Percentiles rank a stretch among this genome's conserved stretches.
phyloP scores from a whole-genome alignment of 2,113 vertebrate genomes.

The Hemibagrus wyckioides region DNA sequence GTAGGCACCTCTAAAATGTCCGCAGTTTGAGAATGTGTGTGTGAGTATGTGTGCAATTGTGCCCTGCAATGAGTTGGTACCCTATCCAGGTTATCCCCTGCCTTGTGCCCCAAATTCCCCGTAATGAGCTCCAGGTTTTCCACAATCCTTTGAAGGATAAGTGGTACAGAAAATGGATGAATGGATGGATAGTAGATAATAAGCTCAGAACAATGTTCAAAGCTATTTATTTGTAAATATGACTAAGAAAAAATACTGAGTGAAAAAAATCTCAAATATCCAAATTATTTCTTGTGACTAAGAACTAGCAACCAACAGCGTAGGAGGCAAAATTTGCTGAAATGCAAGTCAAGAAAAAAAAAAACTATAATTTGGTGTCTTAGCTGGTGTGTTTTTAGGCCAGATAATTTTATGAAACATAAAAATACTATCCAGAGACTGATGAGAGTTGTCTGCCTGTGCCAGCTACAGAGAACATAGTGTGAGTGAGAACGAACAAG shows the following conservation, averaged over 20 bases:
- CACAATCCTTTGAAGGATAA: too few relatives aligned
- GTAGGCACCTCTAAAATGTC: too few relatives aligned
- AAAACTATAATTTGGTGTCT: background rate
- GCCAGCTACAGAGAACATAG: constrained; percentile 57
- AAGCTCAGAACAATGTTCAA: background rate
- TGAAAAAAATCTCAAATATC: background rate
- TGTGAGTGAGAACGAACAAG: constrained; percentile 44
- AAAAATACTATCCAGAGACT: background rate
- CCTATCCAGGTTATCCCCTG: too few relatives aligned
- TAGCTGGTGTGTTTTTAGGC: background rate
- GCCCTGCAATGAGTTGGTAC: too few relatives aligned
- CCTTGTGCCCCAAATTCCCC: too few relatives aligned
- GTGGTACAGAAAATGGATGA: too few relatives aligned
- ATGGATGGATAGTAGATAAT: background rate
- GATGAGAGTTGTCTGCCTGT: constrained; percentile 48
- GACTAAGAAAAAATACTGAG: background rate
- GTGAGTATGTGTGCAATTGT: too few relatives aligned
- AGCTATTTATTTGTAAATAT: background rate
- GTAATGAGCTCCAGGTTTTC: too few relatives aligned
- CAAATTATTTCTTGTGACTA: background rate
- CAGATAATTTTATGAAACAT: background rate
- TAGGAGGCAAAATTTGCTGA: background rate
- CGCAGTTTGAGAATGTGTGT: too few relatives aligned
- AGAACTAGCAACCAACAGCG: background rate
- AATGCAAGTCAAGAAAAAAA: background rate